A percentile compares a stretch with the other conserved stretches of the same genome.
These are phyloP conservation scores for Sialis fuliginosa DNA, from an alignment of 2,888 invertebrate genomes.

Conservation along the genomic window DNA sequence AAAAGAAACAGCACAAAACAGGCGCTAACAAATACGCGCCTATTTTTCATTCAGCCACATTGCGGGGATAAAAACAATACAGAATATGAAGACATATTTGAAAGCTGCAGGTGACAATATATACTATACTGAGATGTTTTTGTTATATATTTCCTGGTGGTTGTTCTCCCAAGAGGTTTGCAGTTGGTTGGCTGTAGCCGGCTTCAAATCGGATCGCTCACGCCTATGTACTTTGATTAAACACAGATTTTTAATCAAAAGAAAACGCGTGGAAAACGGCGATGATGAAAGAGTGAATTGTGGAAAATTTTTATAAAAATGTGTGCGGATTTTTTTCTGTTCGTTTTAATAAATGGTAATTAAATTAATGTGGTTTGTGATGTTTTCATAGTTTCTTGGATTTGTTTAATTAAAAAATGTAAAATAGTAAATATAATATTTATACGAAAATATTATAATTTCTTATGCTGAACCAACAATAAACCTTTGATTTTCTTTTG, in stretches of 20 bases:
- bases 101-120: constrained; percentile 4
- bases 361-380: too few relatives aligned
- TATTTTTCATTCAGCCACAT: constrained; percentile 1
- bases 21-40: not conserved
- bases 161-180: not conserved
- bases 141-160: not conserved
- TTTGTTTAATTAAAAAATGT: too few relatives aligned
- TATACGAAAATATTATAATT: too few relatives aligned
- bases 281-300: not conserved
- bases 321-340: too few relatives aligned
- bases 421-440: too few relatives aligned
- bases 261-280: constrained; percentile 4
- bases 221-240: constrained; percentile 5
- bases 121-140: not conserved
- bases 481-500: too few relatives aligned
- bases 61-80: constrained; percentile 5
- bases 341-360: too few relatives aligned
- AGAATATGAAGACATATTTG: constrained; percentile 5
- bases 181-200: not conserved
- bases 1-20: too few relatives aligned
- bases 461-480: too few relatives aligned
- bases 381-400: too few relatives aligned
- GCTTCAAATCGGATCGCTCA: constrained; percentile 5
- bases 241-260: constrained; percentile 5
- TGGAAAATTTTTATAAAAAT: too few relatives aligned